phyloP scores from a whole-genome alignment of 2,888 invertebrate species.

The Conops quadrifasciatus region DNA sequence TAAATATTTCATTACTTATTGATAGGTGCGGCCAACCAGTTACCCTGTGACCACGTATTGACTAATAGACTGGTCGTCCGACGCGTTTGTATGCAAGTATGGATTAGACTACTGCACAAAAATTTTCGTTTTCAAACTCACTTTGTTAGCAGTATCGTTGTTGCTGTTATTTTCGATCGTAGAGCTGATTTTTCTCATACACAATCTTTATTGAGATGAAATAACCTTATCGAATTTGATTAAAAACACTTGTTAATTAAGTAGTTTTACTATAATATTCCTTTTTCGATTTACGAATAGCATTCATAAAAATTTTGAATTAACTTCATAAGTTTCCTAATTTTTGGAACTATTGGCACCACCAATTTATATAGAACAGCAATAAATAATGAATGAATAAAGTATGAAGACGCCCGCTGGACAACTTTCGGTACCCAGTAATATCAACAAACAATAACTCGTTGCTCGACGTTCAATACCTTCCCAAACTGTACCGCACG shows the following conservation, averaged over 20 bases:
- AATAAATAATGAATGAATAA: no score
- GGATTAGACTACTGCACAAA: not conserved
- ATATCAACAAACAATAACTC: conserved; percentile 9
- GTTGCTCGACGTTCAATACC: not conserved
- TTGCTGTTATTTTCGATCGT: not conserved
- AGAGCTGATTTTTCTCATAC: not conserved
- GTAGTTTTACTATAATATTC: no score
- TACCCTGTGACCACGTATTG: not conserved
- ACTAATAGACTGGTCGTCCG: not conserved
- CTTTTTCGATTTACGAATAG: no score
- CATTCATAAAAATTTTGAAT: no score
- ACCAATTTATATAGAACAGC: no score
- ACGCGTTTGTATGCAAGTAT: not conserved
- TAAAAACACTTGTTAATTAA: no score
- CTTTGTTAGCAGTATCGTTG: conserved; percentile 6
- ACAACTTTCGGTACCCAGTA: not conserved
- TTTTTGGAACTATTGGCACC: no score
- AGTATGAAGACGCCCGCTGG: no score
- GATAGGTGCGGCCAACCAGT: conserved; percentile 17
- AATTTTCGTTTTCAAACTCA: conserved; percentile 20
- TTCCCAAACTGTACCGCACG: conserved; percentile 26
- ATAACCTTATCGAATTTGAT: no score
- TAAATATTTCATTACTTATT: not conserved
- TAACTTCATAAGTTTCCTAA: no score
- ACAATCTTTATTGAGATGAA: no score